Conservation (phyloP, 2,888 invertebrate genomes). For the Caenorhabditis sp. region DNA sequence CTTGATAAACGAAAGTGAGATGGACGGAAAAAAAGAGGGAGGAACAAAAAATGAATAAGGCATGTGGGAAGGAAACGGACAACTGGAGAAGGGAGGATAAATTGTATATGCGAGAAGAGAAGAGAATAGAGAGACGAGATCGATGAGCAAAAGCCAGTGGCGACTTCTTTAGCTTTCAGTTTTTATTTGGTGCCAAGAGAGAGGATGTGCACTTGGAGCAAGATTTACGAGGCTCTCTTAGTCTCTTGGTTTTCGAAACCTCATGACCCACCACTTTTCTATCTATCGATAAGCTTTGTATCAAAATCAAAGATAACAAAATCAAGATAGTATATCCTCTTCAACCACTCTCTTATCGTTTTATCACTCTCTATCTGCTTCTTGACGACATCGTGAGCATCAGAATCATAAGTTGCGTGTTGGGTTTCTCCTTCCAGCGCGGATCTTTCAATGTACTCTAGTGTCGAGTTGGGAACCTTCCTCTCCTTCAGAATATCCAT, state of each 20-base stretch:
- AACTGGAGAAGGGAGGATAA: slow-evolving; percentile 22
- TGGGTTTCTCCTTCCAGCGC: slow-evolving; percentile 52
- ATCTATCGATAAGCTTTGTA: slow-evolving; percentile 28
- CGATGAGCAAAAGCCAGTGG: slow-evolving; percentile 48
- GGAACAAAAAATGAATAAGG: slow-evolving; percentile 21
- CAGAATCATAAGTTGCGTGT: slow-evolving; percentile 61
- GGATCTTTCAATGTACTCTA: slow-evolving; percentile 37
- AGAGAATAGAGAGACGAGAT: slow-evolving; percentile 20
- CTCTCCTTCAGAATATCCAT: slow-evolving; percentile 39
- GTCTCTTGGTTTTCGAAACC: no score
- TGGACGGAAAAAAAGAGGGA: slow-evolving; percentile 20
- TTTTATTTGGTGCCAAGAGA: slow-evolving; percentile 11
- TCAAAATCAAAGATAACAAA: slow-evolving; percentile 60
- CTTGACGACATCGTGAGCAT: slow-evolving; percentile 46
- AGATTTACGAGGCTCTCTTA: no score
- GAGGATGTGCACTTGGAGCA: background rate
- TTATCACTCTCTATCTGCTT: slow-evolving; percentile 34
- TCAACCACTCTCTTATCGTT: slow-evolving; percentile 51
- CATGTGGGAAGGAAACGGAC: slow-evolving; percentile 12
- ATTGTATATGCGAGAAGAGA: slow-evolving; percentile 45
- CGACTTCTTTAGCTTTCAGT: background rate
- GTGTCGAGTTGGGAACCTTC: slow-evolving; percentile 41
- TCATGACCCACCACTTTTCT: no score
- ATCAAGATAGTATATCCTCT: slow-evolving; percentile 57
- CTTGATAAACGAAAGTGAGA: slow-evolving; percentile 31